A percentile compares a stretch with the other conserved stretches of the same genome.
phyloP scores from a whole-genome alignment of 2,888 invertebrate genomes.

The Cinara cedri region DNA sequence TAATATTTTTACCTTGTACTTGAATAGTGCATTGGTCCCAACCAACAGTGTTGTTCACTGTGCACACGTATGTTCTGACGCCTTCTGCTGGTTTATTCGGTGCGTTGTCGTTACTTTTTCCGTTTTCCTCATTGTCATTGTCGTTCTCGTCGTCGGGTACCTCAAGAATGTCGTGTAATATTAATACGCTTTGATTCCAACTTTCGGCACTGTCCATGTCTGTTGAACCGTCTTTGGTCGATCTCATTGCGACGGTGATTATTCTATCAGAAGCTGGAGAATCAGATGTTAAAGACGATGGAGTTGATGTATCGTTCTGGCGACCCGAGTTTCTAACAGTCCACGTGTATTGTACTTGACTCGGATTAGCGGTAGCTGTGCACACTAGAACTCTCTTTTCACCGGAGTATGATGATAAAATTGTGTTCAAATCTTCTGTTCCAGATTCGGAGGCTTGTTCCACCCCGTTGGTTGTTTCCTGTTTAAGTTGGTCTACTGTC shows the following conservation, averaged over 20 bases:
- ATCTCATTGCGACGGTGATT: slow-evolving; percentile 64
- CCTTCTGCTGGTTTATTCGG: slow-evolving; percentile 64
- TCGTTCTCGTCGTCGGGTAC: slow-evolving; percentile 22
- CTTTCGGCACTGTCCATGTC: background rate
- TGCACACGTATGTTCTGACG: slow-evolving; percentile 81
- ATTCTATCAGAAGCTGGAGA: slow-evolving; percentile 69
- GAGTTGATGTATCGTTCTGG: slow-evolving; percentile 72
- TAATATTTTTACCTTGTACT: slow-evolving; percentile 65
- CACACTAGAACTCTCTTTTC: slow-evolving; percentile 81
- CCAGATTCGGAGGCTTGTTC: slow-evolving; percentile 63
- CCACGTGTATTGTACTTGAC: slow-evolving; percentile 80
- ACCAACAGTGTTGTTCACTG: slow-evolving; percentile 84
- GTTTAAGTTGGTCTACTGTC: slow-evolving; percentile 44
- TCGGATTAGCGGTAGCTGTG: slow-evolving; percentile 81
- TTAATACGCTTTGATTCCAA: slow-evolving; percentile 26
- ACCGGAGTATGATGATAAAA: slow-evolving; percentile 63
- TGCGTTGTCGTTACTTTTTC: background rate
- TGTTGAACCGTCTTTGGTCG: background rate
- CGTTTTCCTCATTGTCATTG: slow-evolving; percentile 2
- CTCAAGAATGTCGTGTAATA: slow-evolving; percentile 36
- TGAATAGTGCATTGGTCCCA: slow-evolving; percentile 67
- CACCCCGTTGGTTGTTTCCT: background rate
- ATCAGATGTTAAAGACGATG: slow-evolving; percentile 67
- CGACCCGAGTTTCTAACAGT: slow-evolving; percentile 76
- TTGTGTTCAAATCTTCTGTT: slow-evolving; percentile 24